Evolutionary conservation across 92 coral and sea anemone genomes (phyloP).

Genomic region (Montipora capitata): DNA sequence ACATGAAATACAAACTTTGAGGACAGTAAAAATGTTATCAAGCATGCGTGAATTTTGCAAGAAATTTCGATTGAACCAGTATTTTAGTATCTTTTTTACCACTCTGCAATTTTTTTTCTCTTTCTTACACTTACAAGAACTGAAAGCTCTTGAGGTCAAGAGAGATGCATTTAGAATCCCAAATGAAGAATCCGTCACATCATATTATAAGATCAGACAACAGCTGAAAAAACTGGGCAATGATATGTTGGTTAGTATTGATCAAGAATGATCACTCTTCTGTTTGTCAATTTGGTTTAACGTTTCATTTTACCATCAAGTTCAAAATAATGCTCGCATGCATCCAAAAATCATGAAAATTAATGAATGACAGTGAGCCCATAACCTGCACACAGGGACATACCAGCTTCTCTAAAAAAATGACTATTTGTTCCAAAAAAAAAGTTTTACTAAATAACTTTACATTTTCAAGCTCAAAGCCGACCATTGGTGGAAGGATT

Average conservation of each 20-base stretch:
- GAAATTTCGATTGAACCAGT: too few species aligned
- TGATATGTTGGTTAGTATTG: conserved; percentile 87
- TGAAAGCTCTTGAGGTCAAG: conserved; percentile 88
- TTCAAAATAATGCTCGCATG: background rate
- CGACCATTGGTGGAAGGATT: too few species aligned
- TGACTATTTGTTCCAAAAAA: too few species aligned
- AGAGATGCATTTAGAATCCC: conserved; percentile 87
- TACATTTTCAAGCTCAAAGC: too few species aligned
- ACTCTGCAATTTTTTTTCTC: background rate
- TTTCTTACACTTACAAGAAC: conserved; percentile 52
- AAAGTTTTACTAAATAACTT: too few species aligned
- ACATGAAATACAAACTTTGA: too few species aligned
- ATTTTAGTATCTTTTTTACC: background rate
- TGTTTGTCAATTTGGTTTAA: background rate
- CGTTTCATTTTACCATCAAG: background rate
- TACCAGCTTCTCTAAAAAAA: too few species aligned
- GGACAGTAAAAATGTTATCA: too few species aligned
- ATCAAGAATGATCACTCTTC: background rate
- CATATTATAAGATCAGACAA: conserved; percentile 95
- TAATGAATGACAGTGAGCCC: background rate
- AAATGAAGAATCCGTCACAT: conserved; percentile 94
- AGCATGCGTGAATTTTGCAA: too few species aligned
- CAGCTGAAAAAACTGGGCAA: conserved; percentile 92
- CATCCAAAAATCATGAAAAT: background rate
- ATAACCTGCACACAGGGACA: too few species aligned